Base-by-base conservation (phyloP, 2,113 vertebrate species). In the Protobothrops mucrosquamatus region DNA sequence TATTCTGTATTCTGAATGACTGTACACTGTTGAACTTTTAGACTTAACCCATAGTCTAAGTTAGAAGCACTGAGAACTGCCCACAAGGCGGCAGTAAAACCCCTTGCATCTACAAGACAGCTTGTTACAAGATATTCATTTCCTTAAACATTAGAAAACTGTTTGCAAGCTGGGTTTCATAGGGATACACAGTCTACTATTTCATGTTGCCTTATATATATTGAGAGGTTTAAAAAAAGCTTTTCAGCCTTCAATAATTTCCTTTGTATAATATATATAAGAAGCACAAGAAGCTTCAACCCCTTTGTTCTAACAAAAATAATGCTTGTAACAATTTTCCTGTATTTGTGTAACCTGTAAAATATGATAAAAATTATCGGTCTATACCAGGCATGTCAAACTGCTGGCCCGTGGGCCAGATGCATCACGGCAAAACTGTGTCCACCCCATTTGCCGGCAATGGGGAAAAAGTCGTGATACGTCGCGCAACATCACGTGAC, bases 81-180 rank as follows among this genome's bases (percentile, higher is more conserved):
- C 99, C 99, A 99, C 99, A 98, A 99, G 99, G 98, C 98, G 99
- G 99, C 99, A 99, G 98, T 98, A 98, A 98, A 98, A 98, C 98
- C 98, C 99, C 98, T 99, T 97, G 94, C 98, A 97, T 98, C 96
- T 96, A 93, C 89, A 20, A 57, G 64, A 34, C 93, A 88, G 39
- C 95, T 55, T 74, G 92, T 95, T 59, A 55, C 3, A 74, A 90
- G 85, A 6, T 90, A 56, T 92, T 97, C 95, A 1, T 92, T 95
- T 64, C 93, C 93, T 94, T 95, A 74, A 95, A 95, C 87, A 18
- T 8, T 98, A 87, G 91, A 95, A 97, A 96, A 97, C 96, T 94
- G 81, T 97, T 98, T 98, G 96, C 96, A 96, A 91, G 96, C 94
- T 81, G 74, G 34, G 91, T 96, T 97, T 95, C 96, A 97, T 97